These are phyloP conservation scores for Prunella fulvescens DNA, from an alignment of 2,113 vertebrate species.

Conservation along the genomic window DNA sequence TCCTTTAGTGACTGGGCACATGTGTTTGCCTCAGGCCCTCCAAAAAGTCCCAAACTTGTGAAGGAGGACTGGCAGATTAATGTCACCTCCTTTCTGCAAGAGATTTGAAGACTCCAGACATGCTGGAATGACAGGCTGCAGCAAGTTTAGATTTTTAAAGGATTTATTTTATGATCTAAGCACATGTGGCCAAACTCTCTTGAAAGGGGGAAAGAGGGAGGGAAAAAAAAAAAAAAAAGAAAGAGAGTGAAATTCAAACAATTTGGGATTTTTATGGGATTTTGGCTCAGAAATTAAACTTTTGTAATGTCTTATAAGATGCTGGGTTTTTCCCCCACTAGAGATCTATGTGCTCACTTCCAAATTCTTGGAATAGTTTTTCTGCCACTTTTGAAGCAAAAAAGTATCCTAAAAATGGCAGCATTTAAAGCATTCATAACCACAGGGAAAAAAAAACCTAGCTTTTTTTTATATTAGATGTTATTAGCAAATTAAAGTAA, in stretches of 20 bases:
- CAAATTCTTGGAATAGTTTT: constrained; percentile 31
- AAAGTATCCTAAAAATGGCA: background rate
- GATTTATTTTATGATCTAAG: background rate
- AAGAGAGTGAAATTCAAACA: background rate
- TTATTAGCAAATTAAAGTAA: background rate
- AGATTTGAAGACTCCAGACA: constrained; percentile 67
- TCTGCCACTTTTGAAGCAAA: background rate
- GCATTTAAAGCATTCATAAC: background rate
- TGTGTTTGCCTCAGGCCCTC: constrained; percentile 76
- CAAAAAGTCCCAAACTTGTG: constrained; percentile 63
- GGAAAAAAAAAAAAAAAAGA: background rate
- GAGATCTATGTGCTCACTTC: background rate
- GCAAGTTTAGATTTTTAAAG: constrained; percentile 15
- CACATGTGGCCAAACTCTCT: background rate
- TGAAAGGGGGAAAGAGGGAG: background rate
- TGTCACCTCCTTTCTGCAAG: constrained; percentile 47
- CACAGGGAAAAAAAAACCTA: accelerated
- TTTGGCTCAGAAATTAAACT: background rate
- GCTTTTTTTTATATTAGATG: background rate
- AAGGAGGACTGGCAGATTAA: constrained; percentile 65
- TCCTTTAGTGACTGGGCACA: constrained; percentile 69
- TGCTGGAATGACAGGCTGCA: constrained; percentile 63
- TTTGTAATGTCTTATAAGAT: background rate
- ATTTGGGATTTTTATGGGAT: background rate
- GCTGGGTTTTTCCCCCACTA: background rate